phyloP scores from a whole-genome alignment of 2,888 invertebrate species.

The Rotaria macrura region DNA sequence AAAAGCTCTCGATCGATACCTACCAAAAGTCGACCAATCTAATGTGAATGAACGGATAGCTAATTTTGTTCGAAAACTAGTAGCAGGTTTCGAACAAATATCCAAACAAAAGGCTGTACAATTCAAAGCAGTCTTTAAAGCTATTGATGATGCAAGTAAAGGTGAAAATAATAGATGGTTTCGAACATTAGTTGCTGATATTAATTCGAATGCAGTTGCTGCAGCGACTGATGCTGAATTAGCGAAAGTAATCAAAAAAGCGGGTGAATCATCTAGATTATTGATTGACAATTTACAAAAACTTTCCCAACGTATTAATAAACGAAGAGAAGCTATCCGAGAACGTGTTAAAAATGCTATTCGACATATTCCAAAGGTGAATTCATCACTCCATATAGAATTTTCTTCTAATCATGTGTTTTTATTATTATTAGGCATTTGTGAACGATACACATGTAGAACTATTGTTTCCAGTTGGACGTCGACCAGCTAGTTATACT shows the following conservation, averaged over 20 bases:
- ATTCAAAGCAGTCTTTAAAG: conserved; percentile 4
- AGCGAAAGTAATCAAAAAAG: not conserved
- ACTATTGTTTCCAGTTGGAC: not conserved
- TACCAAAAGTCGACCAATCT: not conserved
- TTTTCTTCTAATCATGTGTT: not conserved
- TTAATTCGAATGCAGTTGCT: not conserved
- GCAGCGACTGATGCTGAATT: not conserved
- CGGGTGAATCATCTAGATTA: not conserved
- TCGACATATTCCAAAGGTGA: not conserved
- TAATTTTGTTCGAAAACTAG: not conserved
- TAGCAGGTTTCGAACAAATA: not conserved
- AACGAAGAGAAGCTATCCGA: not conserved
- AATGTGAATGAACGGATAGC: not conserved
- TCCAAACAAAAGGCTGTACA: not conserved
- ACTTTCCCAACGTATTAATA: not conserved
- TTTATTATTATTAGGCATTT: not conserved
- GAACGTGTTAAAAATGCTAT: not conserved
- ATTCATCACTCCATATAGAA: not conserved
- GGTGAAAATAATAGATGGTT: not conserved
- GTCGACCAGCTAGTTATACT: not conserved
- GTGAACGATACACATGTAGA: not conserved
- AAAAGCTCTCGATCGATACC: not conserved
- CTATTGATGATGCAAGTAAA: conserved; percentile 10
- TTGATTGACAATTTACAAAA: not conserved
- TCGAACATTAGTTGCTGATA: not conserved